Percentiles rank a stretch among this genome's conserved stretches.
Evolutionary conservation across 2,113 vertebrate species (phyloP).

Genomic region (Setophaga petechia): DNA sequence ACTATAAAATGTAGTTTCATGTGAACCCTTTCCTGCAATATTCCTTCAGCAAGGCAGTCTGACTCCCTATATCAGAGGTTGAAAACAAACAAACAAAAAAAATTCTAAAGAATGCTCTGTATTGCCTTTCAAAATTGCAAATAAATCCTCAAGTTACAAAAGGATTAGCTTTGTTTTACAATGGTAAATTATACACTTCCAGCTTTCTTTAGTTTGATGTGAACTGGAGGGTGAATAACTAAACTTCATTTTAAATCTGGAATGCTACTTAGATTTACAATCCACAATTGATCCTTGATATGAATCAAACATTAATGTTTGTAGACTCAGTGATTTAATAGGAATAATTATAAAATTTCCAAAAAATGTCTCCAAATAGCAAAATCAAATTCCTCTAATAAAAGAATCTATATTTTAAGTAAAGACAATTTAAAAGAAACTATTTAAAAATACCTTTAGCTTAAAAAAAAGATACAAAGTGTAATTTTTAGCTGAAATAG

Average conservation of each 20-base stretch:
- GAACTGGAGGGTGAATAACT: neutral
- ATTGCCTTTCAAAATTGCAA: neutral
- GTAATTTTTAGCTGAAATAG: neutral
- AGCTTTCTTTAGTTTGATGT: neutral
- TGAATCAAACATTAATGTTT: neutral
- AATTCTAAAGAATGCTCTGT: neutral
- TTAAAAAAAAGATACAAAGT: neutral
- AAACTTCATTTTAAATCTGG: neutral
- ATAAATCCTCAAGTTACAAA: neutral
- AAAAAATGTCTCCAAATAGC: neutral
- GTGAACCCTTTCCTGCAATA: neutral
- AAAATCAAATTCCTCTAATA: neutral
- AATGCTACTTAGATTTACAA: neutral
- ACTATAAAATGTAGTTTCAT: neutral
- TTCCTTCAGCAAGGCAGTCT: neutral
- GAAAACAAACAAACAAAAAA: neutral
- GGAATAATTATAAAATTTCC: neutral
- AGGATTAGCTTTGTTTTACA: neutral
- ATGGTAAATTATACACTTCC: neutral
- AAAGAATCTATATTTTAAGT: neutral
- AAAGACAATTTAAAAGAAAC: neutral
- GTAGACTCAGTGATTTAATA: neutral
- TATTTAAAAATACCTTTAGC: neutral
- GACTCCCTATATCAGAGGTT: neutral
- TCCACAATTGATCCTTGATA: neutral